These are phyloP conservation scores for Ruditapes philippinarum DNA, from an alignment of 1,140 invertebrate genomes.

Conservation along the genomic window DNA sequence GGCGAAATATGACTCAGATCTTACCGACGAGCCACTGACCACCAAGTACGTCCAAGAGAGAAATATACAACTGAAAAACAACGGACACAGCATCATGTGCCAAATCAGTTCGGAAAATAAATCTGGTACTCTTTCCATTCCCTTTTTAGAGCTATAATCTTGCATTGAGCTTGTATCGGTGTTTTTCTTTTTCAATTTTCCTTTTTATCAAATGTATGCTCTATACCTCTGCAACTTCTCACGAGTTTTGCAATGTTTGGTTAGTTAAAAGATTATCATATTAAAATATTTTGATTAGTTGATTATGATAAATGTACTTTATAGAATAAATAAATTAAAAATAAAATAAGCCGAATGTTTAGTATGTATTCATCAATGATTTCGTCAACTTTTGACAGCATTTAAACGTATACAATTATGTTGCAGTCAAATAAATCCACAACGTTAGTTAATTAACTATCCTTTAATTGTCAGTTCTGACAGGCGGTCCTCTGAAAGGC, in stretches of 20 bases:
- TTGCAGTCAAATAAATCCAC: background rate
- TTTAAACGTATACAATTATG: background rate
- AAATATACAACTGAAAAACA: background rate
- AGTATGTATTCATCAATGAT: background rate
- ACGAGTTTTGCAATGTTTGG: too few species aligned
- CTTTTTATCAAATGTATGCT: too few species aligned
- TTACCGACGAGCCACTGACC: background rate
- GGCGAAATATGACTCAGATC: conserved; percentile 5
- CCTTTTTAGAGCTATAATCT: too few species aligned
- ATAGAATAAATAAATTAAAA: too few species aligned
- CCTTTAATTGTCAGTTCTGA: conserved; percentile 61
- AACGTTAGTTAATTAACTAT: background rate
- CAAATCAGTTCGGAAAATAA: conserved; percentile 14
- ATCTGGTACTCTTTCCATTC: background rate
- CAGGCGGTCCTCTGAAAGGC: conserved; percentile 71
- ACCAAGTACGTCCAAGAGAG: background rate
- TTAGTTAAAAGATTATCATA: too few species aligned
- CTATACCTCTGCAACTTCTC: too few species aligned
- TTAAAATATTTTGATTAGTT: too few species aligned
- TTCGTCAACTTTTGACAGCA: background rate
- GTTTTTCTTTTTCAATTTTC: too few species aligned
- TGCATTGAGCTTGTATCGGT: too few species aligned
- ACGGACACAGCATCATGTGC: conserved; percentile 53
- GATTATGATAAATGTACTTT: too few species aligned
- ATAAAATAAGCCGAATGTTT: too few species aligned